Conservation (phyloP, 2,113 vertebrate species). For the Chitala chitala region DNA sequence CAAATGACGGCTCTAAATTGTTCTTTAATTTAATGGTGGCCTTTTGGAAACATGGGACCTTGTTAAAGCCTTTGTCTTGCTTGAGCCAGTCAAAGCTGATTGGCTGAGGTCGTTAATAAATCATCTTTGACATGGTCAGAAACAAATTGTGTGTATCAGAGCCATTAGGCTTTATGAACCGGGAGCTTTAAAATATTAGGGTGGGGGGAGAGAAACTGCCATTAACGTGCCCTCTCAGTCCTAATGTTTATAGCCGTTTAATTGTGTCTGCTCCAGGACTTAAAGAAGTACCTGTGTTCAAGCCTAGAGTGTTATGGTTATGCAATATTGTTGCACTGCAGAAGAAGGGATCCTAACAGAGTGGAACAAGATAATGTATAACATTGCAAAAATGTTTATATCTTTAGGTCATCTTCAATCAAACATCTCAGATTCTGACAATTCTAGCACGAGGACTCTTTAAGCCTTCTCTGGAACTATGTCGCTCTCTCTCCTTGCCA, state of each 20-base stretch:
- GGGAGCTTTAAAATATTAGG: slow-evolving; percentile 41
- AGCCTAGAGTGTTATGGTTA: slow-evolving; percentile 4
- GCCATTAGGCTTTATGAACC: slow-evolving; percentile 53
- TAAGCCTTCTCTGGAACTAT: background rate
- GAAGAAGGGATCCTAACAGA: background rate
- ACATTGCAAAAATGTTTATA: background rate
- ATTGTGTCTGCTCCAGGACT: slow-evolving; percentile 32
- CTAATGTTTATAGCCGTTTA: slow-evolving; percentile 39
- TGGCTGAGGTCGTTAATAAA: slow-evolving; percentile 46
- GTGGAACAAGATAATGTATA: background rate
- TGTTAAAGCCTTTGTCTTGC: slow-evolving; percentile 39
- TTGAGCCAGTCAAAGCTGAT: slow-evolving; percentile 43
- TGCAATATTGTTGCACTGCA: background rate
- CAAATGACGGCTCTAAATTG: slow-evolving; percentile 49
- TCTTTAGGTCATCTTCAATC: background rate
- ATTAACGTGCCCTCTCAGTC: slow-evolving; percentile 41
- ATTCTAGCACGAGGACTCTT: background rate
- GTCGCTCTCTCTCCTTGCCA: no score
- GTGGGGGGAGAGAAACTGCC: slow-evolving; percentile 36
- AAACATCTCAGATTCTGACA: background rate
- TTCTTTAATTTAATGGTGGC: slow-evolving; percentile 48
- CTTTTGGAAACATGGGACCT: slow-evolving; percentile 42
- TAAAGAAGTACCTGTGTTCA: slow-evolving; percentile 9
- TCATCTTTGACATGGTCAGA: slow-evolving; percentile 47
- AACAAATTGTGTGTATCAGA: slow-evolving; percentile 46